Evolutionary conservation across 2,888 invertebrate genomes (phyloP).

Genomic region (Melieria omissa): DNA sequence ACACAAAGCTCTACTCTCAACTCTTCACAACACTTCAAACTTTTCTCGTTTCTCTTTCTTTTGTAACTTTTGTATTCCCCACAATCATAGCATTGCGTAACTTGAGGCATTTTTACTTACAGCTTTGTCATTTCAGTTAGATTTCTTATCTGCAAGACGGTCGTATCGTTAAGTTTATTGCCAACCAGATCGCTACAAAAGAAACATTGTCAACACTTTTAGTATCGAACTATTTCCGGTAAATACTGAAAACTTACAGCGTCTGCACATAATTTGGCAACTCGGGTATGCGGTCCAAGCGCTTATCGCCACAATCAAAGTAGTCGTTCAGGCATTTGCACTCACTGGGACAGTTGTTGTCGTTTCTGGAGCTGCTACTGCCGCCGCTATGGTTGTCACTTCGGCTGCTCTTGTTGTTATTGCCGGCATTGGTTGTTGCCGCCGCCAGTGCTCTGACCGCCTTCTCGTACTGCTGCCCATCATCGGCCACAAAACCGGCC

Average conservation of each 20-base stretch:
- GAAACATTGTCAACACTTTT: background rate
- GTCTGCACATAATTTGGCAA: constrained; percentile 81
- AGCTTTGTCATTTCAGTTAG: constrained; percentile 69
- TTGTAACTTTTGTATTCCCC: too few species aligned
- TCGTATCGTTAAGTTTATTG: constrained; percentile 69
- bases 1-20: too few species aligned
- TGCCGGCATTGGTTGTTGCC: constrained; percentile 35
- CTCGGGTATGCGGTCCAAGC: constrained; percentile 77
- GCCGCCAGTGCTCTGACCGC: constrained; percentile 51
- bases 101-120: constrained; percentile 59
- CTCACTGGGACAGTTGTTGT: constrained; percentile 70
- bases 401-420: constrained; percentile 36
- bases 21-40: too few species aligned
- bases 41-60: too few species aligned
- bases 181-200: constrained; percentile 70
- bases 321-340: constrained; percentile 80
- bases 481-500: constrained; percentile 60
- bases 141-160: constrained; percentile 67
- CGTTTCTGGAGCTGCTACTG: constrained; percentile 56
- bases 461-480: constrained; percentile 61
- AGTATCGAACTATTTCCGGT: background rate
- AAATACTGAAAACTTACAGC: constrained; percentile 70
- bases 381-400: constrained; percentile 37
- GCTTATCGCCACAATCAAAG: constrained; percentile 80
- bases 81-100: too few species aligned